phyloP scores from a whole-genome alignment of 2,113 vertebrate species.

The Fregata magnificens region DNA sequence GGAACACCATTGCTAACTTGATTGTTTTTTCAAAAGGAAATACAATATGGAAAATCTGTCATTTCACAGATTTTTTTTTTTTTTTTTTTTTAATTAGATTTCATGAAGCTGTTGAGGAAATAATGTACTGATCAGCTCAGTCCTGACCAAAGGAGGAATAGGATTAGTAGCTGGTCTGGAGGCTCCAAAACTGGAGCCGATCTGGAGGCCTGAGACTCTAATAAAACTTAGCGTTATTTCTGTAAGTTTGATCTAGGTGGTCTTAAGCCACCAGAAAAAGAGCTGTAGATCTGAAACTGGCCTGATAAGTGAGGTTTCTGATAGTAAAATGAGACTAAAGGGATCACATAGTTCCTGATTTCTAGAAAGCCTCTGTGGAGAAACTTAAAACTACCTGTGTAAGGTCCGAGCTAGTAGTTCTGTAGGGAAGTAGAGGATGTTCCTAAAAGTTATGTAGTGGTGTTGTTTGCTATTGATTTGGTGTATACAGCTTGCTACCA shows the following conservation, averaged over 20 bases:
- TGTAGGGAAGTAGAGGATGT: neutral
- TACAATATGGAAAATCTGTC: neutral
- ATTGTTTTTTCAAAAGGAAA: neutral
- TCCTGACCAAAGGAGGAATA: neutral
- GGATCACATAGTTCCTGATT: neutral
- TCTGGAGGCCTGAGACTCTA: neutral
- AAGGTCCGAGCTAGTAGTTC: neutral
- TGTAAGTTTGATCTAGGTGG: neutral
- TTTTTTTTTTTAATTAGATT: neutral
- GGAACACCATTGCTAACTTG: neutral
- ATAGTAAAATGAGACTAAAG: neutral
- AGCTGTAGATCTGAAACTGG: neutral
- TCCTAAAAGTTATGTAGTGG: neutral
- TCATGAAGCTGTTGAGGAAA: neutral
- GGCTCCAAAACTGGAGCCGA: neutral
- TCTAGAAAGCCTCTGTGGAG: neutral
- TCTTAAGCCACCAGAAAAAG: neutral
- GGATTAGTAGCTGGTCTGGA: neutral
- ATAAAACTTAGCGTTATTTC: neutral
- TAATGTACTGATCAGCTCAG: neutral
- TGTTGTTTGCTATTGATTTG: neutral
- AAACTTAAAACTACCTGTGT: neutral
- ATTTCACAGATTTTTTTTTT: neutral
- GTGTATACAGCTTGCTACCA: neutral
- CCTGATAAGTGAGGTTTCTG: neutral